phyloP scores from a whole-genome alignment of 2,797 vertebrate species.

The Chelon labrosus region DNA sequence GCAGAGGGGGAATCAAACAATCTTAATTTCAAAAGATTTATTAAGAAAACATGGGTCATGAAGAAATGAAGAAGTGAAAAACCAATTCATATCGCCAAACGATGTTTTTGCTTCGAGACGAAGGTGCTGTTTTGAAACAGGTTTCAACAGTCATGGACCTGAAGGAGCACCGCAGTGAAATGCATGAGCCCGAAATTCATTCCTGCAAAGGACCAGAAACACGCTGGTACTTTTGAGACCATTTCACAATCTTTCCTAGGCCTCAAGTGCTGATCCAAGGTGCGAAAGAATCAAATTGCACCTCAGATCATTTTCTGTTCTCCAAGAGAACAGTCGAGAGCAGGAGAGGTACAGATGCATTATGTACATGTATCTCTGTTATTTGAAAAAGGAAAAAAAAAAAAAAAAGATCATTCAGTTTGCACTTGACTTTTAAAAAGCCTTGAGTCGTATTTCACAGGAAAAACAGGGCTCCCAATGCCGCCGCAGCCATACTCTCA shows the following conservation, averaged over 20 bases:
- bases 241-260: conserved; percentile 21
- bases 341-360: not conserved
- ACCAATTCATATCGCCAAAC: too few species aligned
- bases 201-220: conserved; percentile 32
- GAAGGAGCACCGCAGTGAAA: conserved; percentile 3
- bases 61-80: too few species aligned
- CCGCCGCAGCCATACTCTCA: not conserved
- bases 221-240: conserved; percentile 3
- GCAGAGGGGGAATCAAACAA: not conserved
- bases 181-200: conserved; percentile 5
- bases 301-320: conserved; percentile 34
- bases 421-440: conserved; percentile 12
- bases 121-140: not conserved
- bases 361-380: too few species aligned
- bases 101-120: not conserved
- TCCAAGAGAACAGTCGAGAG: conserved; percentile 17
- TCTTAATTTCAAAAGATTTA: not conserved
- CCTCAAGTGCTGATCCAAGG: conserved; percentile 19
- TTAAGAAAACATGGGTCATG: too few species aligned
- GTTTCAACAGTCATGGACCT: conserved; percentile 2
- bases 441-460: not conserved
- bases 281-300: conserved; percentile 44
- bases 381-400: too few species aligned
- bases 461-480: conserved; percentile 4
- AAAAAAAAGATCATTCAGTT: not conserved